Evolutionary conservation across 2,113 vertebrate genomes (phyloP).

Genomic region (Turdus rufiventris): DNA sequence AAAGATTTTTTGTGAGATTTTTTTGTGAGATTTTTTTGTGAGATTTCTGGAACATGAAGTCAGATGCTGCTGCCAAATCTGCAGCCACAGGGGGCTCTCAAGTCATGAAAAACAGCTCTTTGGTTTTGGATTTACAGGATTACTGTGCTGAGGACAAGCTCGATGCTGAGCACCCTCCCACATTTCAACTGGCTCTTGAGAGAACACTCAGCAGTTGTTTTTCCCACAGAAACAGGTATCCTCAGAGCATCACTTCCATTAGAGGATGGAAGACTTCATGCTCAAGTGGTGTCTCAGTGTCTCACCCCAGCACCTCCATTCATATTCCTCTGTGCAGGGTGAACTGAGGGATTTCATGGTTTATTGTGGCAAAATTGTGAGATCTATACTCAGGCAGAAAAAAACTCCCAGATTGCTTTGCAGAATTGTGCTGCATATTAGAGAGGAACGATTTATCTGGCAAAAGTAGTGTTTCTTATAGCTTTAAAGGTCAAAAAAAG

Average conservation of each 20-base stretch:
- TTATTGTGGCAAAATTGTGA: background rate
- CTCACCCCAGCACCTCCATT: background rate
- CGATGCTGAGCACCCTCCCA: background rate
- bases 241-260: background rate
- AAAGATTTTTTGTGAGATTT: background rate
- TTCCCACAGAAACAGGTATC: background rate
- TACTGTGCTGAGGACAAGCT: background rate
- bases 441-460: background rate
- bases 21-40: background rate
- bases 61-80: slow-evolving; percentile 13
- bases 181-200: background rate
- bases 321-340: background rate
- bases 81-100: background rate
- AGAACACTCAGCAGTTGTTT: background rate
- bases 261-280: background rate
- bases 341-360: background rate
- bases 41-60: background rate
- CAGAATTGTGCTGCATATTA: background rate
- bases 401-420: background rate
- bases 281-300: background rate
- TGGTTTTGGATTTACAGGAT: slow-evolving; percentile 6
- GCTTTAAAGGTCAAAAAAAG: background rate
- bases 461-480: background rate
- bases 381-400: background rate
- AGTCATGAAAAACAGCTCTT: background rate